Evolutionary conservation across 2,797 vertebrate species (phyloP).

Genomic region (Bradypodion ventrale): DNA sequence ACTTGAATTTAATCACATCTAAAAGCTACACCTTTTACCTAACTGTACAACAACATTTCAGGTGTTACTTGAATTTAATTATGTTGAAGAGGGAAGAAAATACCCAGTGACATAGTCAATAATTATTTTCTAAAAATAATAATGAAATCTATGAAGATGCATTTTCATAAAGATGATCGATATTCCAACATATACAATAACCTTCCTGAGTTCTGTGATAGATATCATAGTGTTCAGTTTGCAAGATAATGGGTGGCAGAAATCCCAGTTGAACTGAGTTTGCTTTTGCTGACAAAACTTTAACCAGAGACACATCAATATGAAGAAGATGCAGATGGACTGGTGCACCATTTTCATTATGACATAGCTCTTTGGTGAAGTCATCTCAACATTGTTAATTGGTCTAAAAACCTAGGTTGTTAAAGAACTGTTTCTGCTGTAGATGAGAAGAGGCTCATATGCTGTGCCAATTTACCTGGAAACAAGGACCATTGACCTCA

Average conservation of each 20-base stretch:
- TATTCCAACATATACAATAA: not conserved
- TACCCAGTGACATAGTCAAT: not conserved
- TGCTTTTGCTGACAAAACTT: not conserved
- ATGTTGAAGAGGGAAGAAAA: no score
- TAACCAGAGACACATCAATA: not conserved
- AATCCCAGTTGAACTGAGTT: not conserved
- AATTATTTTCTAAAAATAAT: not conserved
- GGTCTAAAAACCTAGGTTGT: not conserved
- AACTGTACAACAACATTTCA: no score
- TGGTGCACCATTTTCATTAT: slow-evolving; percentile 5
- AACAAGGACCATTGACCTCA: not conserved
- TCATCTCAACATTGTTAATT: not conserved
- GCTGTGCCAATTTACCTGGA: not conserved
- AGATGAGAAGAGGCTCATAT: slow-evolving; percentile 17
- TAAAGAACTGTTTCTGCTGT: slow-evolving; percentile 6
- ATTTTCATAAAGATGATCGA: not conserved
- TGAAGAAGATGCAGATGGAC: not conserved
- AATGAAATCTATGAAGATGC: not conserved
- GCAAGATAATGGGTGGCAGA: no score
- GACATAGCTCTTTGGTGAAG: not conserved
- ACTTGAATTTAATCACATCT: no score
- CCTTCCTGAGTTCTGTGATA: not conserved
- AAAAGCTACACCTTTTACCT: no score
- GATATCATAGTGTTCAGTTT: not conserved
- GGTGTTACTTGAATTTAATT: no score